These are phyloP conservation scores for Motacilla tschutschensis DNA, from an alignment of 2,113 vertebrate species.

Conservation along the genomic window DNA sequence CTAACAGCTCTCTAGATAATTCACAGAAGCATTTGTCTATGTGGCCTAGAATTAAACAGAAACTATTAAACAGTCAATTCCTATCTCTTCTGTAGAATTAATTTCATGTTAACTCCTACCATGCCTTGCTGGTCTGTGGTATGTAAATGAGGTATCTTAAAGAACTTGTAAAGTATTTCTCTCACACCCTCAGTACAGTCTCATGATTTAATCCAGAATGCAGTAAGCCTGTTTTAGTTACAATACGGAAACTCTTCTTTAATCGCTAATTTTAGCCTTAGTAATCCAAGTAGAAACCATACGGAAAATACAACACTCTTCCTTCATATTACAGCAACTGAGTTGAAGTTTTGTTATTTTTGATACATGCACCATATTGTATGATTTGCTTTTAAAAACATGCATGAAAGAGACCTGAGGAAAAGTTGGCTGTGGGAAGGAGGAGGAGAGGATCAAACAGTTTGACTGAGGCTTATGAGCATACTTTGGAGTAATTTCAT, in stretches of 20 bases:
- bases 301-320: background rate
- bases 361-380: background rate
- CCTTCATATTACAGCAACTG: background rate
- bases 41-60: slow-evolving; percentile 64
- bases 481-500: background rate
- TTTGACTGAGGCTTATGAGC: background rate
- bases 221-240: background rate
- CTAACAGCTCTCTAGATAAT: slow-evolving; percentile 68
- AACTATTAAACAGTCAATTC: slow-evolving; percentile 64
- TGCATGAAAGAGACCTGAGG: background rate
- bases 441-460: background rate
- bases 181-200: background rate
- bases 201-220: background rate
- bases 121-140: background rate
- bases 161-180: background rate
- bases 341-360: background rate
- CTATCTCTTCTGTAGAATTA: slow-evolving; percentile 48
- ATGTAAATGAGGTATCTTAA: background rate
- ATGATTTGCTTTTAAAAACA: background rate
- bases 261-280: slow-evolving; percentile 12
- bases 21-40: slow-evolving; percentile 59
- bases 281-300: background rate
- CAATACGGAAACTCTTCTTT: background rate
- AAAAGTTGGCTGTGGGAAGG: background rate
- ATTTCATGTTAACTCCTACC: slow-evolving; percentile 42